phyloP scores from a whole-genome alignment of 2,888 invertebrate species.

The Antheraea yamamai region DNA sequence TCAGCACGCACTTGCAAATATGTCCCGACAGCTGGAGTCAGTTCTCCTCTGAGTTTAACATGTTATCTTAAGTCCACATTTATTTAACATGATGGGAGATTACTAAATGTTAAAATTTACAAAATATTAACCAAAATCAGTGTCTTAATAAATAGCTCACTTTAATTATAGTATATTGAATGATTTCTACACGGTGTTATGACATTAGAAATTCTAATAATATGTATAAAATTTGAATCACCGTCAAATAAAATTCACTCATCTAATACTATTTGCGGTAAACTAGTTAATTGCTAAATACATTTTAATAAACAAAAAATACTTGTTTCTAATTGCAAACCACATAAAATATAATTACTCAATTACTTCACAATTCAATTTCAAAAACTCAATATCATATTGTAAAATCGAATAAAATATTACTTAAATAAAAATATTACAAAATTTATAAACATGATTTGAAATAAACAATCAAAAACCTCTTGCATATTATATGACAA shows the following conservation, averaged over 20 bases:
- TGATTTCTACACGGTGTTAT: neutral
- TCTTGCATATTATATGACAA: conserved; percentile 8
- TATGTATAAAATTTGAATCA: neutral
- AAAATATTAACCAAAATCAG: neutral
- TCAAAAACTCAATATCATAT: neutral
- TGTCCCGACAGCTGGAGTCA: too few species aligned
- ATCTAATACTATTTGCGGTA: conserved; percentile 14
- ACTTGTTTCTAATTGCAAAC: neutral
- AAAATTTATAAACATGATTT: neutral
- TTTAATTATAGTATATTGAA: neutral
- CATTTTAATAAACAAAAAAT: neutral
- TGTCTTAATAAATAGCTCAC: neutral
- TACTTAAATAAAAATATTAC: neutral
- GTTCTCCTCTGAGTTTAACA: too few species aligned
- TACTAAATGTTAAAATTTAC: too few species aligned
- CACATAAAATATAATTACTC: neutral
- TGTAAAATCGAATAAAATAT: neutral
- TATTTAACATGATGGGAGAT: too few species aligned
- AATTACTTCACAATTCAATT: neutral
- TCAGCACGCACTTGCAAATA: too few species aligned
- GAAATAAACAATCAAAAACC: neutral
- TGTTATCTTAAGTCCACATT: too few species aligned
- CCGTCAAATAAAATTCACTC: neutral
- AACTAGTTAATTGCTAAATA: conserved; percentile 12
- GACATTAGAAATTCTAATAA: neutral